Percentiles rank a stretch among this genome's conserved stretches.
phyloP scores from a whole-genome alignment of 2,797 vertebrate genomes.

The Sylvia borin region DNA sequence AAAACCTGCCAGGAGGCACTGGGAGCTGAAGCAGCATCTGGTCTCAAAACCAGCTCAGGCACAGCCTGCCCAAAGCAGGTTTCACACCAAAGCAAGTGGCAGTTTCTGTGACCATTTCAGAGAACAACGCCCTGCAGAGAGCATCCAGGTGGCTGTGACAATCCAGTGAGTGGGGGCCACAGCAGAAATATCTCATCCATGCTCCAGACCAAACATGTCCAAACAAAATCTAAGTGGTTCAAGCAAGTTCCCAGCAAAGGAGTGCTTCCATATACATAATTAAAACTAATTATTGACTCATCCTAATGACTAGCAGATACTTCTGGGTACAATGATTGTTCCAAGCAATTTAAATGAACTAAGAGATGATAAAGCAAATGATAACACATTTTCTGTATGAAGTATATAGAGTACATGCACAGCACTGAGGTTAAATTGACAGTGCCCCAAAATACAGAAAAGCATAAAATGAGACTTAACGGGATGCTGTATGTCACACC shows the following conservation, averaged over 20 bases:
- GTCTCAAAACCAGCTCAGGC: neutral
- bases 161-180: neutral
- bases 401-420: neutral
- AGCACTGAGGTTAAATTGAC: neutral
- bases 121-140: neutral
- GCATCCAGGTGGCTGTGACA: neutral
- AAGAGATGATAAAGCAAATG: neutral
- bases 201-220: neutral
- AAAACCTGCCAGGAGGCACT: neutral
- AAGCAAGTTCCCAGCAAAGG: neutral
- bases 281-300: neutral
- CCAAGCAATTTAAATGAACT: conserved; percentile 1
- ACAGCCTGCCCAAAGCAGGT: neutral
- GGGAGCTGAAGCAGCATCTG: neutral
- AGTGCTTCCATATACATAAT: neutral
- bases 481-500: neutral
- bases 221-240: neutral
- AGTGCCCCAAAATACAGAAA: neutral
- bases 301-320: conserved; percentile 9
- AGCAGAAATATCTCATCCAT: neutral
- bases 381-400: neutral
- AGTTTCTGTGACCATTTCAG: neutral
- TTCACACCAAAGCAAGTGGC: neutral
- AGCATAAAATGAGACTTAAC: neutral
- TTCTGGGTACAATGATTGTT: neutral